These are phyloP conservation scores for Chionis minor DNA, from an alignment of 2,113 vertebrate genomes.

Conservation along the genomic window DNA sequence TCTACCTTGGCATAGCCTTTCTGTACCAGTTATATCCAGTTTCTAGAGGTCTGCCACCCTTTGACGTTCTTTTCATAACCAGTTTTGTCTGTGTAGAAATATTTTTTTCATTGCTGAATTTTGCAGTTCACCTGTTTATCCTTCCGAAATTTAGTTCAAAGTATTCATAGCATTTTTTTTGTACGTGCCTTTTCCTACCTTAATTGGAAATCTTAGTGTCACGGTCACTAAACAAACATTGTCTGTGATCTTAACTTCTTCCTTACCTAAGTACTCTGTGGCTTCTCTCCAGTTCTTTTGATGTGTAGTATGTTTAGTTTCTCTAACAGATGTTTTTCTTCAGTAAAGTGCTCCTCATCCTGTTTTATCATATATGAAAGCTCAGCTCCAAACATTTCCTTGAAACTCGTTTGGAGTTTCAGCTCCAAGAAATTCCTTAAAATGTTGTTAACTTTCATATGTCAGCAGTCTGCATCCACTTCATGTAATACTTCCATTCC, in stretches of 20 bases:
- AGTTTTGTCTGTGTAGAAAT: background rate
- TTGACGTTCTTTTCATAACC: background rate
- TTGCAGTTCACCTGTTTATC: background rate
- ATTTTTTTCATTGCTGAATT: background rate
- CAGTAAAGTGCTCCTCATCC: background rate
- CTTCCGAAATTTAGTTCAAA: background rate
- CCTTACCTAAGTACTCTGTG: background rate
- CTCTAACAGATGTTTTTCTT: conserved; percentile 28
- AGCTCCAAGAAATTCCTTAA: background rate
- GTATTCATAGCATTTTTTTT: background rate
- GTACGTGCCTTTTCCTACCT: background rate
- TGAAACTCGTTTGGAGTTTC: background rate
- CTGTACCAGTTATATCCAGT: background rate
- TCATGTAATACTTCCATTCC: background rate
- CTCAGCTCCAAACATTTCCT: background rate
- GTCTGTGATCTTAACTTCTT: background rate
- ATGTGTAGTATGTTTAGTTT: conserved; percentile 15
- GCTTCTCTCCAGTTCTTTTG: background rate
- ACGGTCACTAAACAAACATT: background rate
- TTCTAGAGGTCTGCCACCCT: background rate
- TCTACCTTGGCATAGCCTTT: background rate
- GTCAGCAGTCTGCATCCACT: background rate
- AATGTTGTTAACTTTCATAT: background rate
- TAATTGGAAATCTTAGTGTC: background rate
- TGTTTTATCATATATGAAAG: background rate